Base-by-base conservation (phyloP, 2,888 invertebrate species). In the Drosophila recens region DNA sequence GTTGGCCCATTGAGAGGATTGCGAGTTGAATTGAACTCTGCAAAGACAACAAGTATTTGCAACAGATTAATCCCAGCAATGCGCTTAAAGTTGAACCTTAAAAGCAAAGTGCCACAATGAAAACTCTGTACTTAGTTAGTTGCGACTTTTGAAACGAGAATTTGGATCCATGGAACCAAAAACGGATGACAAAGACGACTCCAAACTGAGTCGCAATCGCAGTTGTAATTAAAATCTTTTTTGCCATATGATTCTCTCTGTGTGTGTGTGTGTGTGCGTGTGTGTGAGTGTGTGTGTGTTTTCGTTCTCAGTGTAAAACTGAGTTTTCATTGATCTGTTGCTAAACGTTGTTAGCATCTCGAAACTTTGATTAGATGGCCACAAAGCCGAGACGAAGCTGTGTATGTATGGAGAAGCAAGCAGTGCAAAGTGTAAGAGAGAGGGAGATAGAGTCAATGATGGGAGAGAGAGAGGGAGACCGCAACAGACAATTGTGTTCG, bases 401-500 rank as follows among this genome's bases (percentile, higher is more conserved):
- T 11, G 10, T n/a, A 34, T 23, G 23, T 23, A 23, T 3, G 23
- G 17, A n/a, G 15, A 49, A 34, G 3, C 20, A 20, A 45, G 45
- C n/a, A 23, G 45, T 30, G n/a, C 30, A n/a, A 33, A 34, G 42
- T 15, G 23, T 2, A 43, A 46, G 38, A 33, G 8, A 33, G 54
- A 2, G 10, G 10, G 13, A 13, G 11, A 4, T 17, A 30, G 17
- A 4, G 11, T 11, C 13, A 20, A 13, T 11, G 20, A n/a, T n/a
- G n/a, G n/a, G n/a, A 0, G n/a, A 17, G 20, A 20, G 20, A 1
- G 6, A 17, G 17, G 4, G 8, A 45, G 23, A 36, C 40, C 43
- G 30, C 58, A 74, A 68, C 63, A 52, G 23, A n/a, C 59, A 72
- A 61, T 78, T 78, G 63, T 73, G 56, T 57, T 38, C 15, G 42